Evolutionary conservation across 2,113 vertebrate genomes (phyloP).

Genomic region (Ceyx cyanopectus): DNA sequence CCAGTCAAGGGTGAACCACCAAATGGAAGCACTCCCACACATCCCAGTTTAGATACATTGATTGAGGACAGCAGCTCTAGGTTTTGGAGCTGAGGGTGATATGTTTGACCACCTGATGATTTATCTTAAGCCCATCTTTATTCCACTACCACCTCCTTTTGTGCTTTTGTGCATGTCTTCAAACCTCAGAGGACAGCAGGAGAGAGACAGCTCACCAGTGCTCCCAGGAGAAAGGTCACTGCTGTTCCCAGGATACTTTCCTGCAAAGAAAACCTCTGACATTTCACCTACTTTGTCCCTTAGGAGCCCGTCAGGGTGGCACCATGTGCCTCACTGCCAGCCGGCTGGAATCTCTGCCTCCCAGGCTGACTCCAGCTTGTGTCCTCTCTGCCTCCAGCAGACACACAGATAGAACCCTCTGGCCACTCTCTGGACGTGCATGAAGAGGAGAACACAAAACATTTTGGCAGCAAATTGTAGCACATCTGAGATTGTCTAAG

Average conservation of each 20-base stretch:
- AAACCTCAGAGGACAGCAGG: not conserved
- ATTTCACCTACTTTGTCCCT: accelerated
- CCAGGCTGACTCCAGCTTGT: not conserved
- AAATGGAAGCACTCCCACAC: not conserved
- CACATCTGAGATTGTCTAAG: not conserved
- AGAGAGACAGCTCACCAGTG: not conserved
- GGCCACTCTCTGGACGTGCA: not conserved
- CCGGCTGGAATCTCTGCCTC: not conserved
- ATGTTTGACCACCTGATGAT: not conserved
- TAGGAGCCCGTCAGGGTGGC: accelerated
- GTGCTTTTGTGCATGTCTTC: not conserved
- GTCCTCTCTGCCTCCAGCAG: not conserved
- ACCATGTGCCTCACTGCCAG: accelerated
- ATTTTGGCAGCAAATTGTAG: not conserved
- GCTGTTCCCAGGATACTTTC: not conserved
- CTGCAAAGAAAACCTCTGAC: not conserved
- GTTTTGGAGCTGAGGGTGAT: not conserved
- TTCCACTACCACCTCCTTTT: not conserved
- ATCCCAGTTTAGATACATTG: not conserved
- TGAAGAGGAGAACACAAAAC: not conserved
- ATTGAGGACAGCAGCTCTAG: not conserved
- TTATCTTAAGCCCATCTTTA: not conserved
- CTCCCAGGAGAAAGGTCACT: not conserved
- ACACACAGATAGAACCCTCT: not conserved
- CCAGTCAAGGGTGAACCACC: not conserved